A percentile compares a stretch with the other conserved stretches of the same genome.
phyloP scores from a whole-genome alignment of 1,140 invertebrate species.

The Lasioglossum baleicum region DNA sequence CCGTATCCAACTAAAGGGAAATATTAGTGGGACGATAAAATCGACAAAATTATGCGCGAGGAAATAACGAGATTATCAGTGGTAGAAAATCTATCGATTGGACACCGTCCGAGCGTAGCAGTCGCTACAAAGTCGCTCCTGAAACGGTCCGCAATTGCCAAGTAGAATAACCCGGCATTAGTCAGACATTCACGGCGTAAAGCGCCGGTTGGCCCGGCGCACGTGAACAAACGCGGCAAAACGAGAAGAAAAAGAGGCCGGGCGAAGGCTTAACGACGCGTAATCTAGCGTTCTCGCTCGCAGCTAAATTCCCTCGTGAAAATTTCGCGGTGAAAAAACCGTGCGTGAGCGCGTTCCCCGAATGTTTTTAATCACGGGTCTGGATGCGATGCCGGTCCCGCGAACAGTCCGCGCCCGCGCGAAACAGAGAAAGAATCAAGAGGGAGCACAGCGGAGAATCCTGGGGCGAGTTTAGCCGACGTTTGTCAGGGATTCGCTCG shows the following conservation, averaged over 20 bases:
- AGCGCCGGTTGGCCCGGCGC: too few relatives aligned
- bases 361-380: slow-evolving; percentile 9
- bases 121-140: too few relatives aligned
- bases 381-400: not conserved
- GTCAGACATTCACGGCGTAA: too few relatives aligned
- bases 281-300: not conserved
- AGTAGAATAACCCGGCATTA: too few relatives aligned
- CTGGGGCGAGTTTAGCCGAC: not conserved
- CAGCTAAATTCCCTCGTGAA: not conserved
- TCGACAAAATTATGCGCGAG: not conserved
- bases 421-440: not conserved
- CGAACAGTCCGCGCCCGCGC: not conserved
- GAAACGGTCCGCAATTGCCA: too few relatives aligned
- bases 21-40: too few relatives aligned
- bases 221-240: too few relatives aligned
- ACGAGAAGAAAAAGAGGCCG: too few relatives aligned
- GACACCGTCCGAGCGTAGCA: too few relatives aligned
- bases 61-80: not conserved
- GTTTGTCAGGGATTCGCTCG: slow-evolving; percentile 20
- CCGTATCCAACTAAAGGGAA: too few relatives aligned
- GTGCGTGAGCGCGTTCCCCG: not conserved
- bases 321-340: not conserved
- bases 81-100: too few relatives aligned
- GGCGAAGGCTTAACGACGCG: not conserved
- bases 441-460: not conserved